Evolutionary conservation across 2,888 invertebrate genomes (phyloP).

Genomic region (Erynnis tages): DNA sequence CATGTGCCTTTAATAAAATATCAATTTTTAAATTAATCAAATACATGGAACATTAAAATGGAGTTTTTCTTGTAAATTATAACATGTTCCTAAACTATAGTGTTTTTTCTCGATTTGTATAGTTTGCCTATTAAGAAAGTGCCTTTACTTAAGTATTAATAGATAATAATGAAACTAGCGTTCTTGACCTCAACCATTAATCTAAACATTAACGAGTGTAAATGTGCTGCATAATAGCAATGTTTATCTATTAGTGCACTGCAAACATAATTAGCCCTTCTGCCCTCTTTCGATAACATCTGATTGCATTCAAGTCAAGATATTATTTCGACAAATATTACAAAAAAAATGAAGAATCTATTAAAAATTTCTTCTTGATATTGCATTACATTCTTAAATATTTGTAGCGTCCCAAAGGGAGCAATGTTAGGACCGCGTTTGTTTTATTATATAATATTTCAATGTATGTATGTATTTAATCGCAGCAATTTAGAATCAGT

Average conservation of each 20-base stretch:
- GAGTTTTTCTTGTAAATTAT: too few relatives aligned
- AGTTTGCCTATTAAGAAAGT: too few relatives aligned
- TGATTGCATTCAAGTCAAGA: background rate
- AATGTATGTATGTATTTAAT: background rate
- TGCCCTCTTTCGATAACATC: conserved; percentile 5
- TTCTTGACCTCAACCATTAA: conserved; percentile 16
- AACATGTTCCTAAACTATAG: too few relatives aligned
- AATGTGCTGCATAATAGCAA: conserved; percentile 14
- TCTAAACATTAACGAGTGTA: conserved; percentile 7
- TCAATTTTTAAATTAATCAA: too few relatives aligned
- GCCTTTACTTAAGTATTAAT: background rate
- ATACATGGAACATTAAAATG: too few relatives aligned
- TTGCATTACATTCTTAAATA: too few relatives aligned
- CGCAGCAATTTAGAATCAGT: background rate
- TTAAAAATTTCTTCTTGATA: too few relatives aligned
- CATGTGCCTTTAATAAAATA: too few relatives aligned
- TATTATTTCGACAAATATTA: too few relatives aligned
- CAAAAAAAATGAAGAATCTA: too few relatives aligned
- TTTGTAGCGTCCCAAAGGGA: background rate
- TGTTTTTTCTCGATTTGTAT: too few relatives aligned
- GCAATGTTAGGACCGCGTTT: background rate
- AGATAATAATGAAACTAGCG: background rate
- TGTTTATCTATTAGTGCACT: conserved; percentile 17
- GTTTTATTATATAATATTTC: background rate
- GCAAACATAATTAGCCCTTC: conserved; percentile 15